A percentile compares a stretch with the other conserved stretches of the same genome.
Evolutionary conservation across 2,888 invertebrate species (phyloP).

Genomic region (Venusia cambrica): DNA sequence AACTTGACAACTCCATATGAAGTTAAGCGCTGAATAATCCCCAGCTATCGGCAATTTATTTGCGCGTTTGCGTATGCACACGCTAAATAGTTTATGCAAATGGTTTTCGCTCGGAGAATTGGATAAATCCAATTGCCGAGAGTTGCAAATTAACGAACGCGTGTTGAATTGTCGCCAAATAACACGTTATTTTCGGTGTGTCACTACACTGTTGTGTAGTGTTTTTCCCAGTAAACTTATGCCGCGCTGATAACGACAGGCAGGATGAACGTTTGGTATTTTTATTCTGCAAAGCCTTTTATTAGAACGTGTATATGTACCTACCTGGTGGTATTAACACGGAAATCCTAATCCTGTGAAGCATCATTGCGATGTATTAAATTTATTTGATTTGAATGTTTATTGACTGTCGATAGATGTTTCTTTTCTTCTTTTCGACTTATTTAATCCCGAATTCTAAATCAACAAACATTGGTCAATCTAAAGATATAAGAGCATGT

Average conservation of each 20-base stretch:
- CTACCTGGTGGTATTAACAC: too few species aligned
- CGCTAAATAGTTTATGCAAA: constrained; percentile 49
- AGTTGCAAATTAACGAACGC: constrained; percentile 20
- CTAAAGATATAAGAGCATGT: too few species aligned
- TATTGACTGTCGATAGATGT: too few species aligned
- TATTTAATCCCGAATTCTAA: too few species aligned
- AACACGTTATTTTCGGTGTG: constrained; percentile 8
- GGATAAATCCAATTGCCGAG: constrained; percentile 33
- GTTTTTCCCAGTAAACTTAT: constrained; percentile 1
- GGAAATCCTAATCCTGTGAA: too few species aligned
- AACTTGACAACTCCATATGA: constrained; percentile 26
- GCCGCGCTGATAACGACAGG: neutral
- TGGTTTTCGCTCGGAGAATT: constrained; percentile 30
- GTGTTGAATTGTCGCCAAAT: constrained; percentile 25
- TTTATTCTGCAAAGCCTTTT: too few species aligned
- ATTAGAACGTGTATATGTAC: too few species aligned
- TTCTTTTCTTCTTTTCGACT: too few species aligned
- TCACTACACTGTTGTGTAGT: constrained; percentile 8
- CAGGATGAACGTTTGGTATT: too few species aligned
- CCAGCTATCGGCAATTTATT: constrained; percentile 36
- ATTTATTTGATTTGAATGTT: too few species aligned
- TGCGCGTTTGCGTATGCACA: constrained; percentile 42
- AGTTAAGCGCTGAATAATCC: constrained; percentile 22
- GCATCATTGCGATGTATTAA: too few species aligned
- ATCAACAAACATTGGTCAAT: too few species aligned